Conservation (phyloP, 2,888 invertebrate species). For the Maniola hyperantus region DNA sequence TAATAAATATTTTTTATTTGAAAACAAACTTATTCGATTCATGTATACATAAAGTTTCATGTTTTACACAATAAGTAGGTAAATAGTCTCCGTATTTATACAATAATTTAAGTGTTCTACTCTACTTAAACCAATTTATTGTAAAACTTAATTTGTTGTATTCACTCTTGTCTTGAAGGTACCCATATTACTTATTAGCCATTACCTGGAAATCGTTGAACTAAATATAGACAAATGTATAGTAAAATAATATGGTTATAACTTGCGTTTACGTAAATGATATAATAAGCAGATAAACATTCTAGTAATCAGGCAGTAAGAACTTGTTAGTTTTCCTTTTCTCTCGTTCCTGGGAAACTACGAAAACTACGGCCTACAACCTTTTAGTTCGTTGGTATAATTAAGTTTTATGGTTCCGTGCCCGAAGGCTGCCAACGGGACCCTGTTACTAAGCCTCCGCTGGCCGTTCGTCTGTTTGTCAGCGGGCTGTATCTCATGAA, state of each 20-base stretch:
- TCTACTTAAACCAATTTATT: constrained; percentile 70
- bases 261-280: background rate
- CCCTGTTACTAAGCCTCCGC: no score
- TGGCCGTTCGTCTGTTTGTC: background rate
- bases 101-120: constrained; percentile 52
- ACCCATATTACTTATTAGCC: no score
- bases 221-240: no score
- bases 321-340: background rate
- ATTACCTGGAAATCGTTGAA: no score
- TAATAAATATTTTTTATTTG: constrained; percentile 80
- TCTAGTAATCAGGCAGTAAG: background rate
- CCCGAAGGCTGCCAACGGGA: no score
- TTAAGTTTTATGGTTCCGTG: no score
- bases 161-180: no score
- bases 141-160: no score
- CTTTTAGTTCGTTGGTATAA: background rate
- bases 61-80: no score
- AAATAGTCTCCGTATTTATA: constrained; percentile 60
- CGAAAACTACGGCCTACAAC: background rate
- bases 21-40: constrained; percentile 77
- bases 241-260: background rate
- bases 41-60: constrained; percentile 76
- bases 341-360: background rate
- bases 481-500: no score
- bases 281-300: background rate